Evolutionary conservation across 2,797 vertebrate species (phyloP), one percentile per base, ranked within the genome.

Genomic region (Onychomys arenicola): DNA sequence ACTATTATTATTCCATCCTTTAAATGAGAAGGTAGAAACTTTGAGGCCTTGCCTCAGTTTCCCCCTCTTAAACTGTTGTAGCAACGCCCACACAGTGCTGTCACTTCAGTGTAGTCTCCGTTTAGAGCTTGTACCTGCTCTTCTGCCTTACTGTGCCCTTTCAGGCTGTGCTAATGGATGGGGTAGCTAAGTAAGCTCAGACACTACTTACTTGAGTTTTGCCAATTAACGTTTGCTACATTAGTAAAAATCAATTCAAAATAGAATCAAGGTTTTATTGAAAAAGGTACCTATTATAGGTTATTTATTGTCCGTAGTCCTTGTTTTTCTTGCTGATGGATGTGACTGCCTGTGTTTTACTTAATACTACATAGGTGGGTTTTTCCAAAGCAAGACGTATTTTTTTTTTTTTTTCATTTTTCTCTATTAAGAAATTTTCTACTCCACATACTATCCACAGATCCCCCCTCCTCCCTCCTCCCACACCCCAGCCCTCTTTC

Each of bases 301-400:
- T 87, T 12, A 32, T 93, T 95, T 21, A 40, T 93, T 93, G 25
- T 37, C 59, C 1, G 0, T 82, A 89, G 67, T 89, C 57, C n/a
- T 82, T 95, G n/a, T 23, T 84, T 49, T 85, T 19, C 5, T 76
- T 77, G 32, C 10, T 73, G 59, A 40, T 61, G n/a, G 16, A 57
- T 88, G 14, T 7, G 3, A 21, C 43, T 23, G 10, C 49, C 57
- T 81, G 3, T 80, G 19, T 63, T 90, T 57, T 61, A 13, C 43
- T 95, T 89, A 75, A 77, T 49, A 13, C 27, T 46, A 21, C 11
- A 7, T 59, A 59, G 5, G 11, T 88, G 40, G 23, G 2, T 88
- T 97, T 97, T 96, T 95, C 43, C 37, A 65, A 32, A 82, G 21
- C 40, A 90, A 55, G 81, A 83, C 90, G 29, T 8, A 29, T 17